phyloP scores from a whole-genome alignment of 2,888 invertebrate genomes.

The Coenonympha arcania region DNA sequence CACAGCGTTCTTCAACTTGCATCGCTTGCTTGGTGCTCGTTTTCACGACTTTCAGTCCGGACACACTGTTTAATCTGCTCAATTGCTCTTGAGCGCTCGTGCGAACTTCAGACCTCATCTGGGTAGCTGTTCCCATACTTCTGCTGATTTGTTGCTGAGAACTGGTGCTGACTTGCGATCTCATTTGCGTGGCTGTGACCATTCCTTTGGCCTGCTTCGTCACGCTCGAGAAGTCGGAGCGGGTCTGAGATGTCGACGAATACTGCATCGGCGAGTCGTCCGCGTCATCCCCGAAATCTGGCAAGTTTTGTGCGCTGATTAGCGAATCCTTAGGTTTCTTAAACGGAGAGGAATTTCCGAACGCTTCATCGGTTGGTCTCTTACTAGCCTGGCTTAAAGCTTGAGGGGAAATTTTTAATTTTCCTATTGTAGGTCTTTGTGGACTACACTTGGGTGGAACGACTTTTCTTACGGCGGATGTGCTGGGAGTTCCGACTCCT shows the following conservation, averaged over 20 bases:
- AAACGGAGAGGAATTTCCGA: constrained; percentile 57
- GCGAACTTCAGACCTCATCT: constrained; percentile 52
- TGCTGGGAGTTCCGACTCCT: too few relatives aligned
- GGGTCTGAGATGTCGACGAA: constrained; percentile 44
- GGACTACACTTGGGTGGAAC: constrained; percentile 31
- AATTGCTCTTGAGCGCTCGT: constrained; percentile 54
- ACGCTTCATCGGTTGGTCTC: constrained; percentile 41
- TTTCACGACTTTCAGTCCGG: constrained; percentile 54
- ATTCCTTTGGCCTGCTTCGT: constrained; percentile 51
- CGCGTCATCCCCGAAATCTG: constrained; percentile 31
- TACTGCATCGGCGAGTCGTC: constrained; percentile 41
- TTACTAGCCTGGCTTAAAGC: constrained; percentile 39
- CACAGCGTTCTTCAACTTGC: constrained; percentile 49
- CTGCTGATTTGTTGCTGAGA: constrained; percentile 48
- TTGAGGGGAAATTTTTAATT: constrained; percentile 51
- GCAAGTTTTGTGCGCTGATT: constrained; percentile 43
- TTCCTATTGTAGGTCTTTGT: constrained; percentile 35
- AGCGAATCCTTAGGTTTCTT: constrained; percentile 62
- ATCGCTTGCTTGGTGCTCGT: constrained; percentile 47
- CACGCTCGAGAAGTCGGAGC: constrained; percentile 46
- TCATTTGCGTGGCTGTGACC: constrained; percentile 50
- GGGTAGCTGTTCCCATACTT: constrained; percentile 45
- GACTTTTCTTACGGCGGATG: constrained; percentile 35
- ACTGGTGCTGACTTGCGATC: constrained; percentile 48
- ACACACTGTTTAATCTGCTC: constrained; percentile 46